A percentile compares a stretch with the other conserved stretches of the same genome.
Conservation (phyloP, 2,113 vertebrate genomes). For the Percina caprodes region DNA sequence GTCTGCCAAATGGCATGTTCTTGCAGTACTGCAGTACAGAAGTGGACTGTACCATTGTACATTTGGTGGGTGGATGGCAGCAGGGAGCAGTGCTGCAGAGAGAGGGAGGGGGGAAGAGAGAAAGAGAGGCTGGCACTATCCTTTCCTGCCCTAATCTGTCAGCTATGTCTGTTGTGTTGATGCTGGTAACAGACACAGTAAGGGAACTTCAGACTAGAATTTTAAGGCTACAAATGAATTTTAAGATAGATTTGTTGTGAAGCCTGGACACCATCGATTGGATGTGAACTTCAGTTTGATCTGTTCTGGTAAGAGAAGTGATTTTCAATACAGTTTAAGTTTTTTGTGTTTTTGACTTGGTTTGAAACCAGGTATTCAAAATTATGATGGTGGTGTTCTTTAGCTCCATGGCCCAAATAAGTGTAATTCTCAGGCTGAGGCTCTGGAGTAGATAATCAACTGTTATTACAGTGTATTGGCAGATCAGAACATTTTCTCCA, state of each 20-base stretch:
- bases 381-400: not conserved
- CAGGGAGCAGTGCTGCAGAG: slow-evolving; percentile 69
- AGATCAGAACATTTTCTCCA: slow-evolving; percentile 5
- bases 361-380: not conserved
- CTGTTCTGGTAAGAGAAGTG: slow-evolving; percentile 63
- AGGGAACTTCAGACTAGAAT: slow-evolving; percentile 2
- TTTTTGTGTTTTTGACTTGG: slow-evolving; percentile 19
- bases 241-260: not conserved
- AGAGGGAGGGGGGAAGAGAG: slow-evolving; percentile 4
- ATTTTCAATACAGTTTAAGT: slow-evolving; percentile 3
- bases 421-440: not conserved
- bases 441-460: not conserved
- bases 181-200: slow-evolving; percentile 27
- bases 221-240: slow-evolving; percentile 1
- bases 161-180: slow-evolving; percentile 40
- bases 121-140: slow-evolving; percentile 40
- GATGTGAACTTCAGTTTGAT: slow-evolving; percentile 43
- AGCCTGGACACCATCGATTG: not conserved
- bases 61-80: slow-evolving; percentile 36
- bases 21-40: not conserved
- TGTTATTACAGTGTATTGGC: too few species aligned
- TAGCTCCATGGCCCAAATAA: not conserved
- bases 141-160: slow-evolving; percentile 58
- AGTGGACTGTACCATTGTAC: slow-evolving; percentile 58
- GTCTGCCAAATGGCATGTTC: slow-evolving; percentile 46